Conservation (phyloP, 2,113 vertebrate species). For the Agapornis roseicollis region DNA sequence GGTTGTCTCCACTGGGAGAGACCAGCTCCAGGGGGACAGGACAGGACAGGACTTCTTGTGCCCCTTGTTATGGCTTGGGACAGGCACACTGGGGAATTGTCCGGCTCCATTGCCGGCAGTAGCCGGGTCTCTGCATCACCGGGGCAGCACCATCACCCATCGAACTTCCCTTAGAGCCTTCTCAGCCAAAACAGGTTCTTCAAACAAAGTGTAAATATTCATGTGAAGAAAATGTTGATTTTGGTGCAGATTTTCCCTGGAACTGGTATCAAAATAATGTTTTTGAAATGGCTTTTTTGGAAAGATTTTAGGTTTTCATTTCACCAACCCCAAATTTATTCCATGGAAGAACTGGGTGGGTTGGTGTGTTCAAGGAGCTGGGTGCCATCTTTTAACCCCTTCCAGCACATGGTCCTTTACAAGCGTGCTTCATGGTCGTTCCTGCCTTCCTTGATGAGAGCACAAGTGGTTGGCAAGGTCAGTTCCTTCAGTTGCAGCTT, state of each 20-base stretch:
- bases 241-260: slow-evolving; percentile 28
- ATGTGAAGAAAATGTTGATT: slow-evolving; percentile 34
- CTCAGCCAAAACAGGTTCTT: slow-evolving; percentile 41
- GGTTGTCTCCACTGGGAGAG: background rate
- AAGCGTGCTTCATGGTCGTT: accelerated
- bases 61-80: background rate
- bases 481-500: background rate
- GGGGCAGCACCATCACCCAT: background rate
- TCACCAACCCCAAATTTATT: slow-evolving; percentile 6
- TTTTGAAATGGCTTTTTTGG: background rate
- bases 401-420: background rate
- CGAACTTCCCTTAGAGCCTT: background rate
- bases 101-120: accelerated
- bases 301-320: background rate
- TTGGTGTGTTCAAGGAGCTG: background rate
- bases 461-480: background rate
- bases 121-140: background rate
- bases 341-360: background rate
- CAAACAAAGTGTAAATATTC: slow-evolving; percentile 46
- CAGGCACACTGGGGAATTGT: background rate
- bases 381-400: background rate
- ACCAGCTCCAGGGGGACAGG: background rate
- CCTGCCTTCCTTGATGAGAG: background rate
- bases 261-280: slow-evolving; percentile 6
- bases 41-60: background rate